These are phyloP conservation scores for Lacanobia oleracea DNA, from an alignment of 2,888 invertebrate genomes.

Conservation along the genomic window DNA sequence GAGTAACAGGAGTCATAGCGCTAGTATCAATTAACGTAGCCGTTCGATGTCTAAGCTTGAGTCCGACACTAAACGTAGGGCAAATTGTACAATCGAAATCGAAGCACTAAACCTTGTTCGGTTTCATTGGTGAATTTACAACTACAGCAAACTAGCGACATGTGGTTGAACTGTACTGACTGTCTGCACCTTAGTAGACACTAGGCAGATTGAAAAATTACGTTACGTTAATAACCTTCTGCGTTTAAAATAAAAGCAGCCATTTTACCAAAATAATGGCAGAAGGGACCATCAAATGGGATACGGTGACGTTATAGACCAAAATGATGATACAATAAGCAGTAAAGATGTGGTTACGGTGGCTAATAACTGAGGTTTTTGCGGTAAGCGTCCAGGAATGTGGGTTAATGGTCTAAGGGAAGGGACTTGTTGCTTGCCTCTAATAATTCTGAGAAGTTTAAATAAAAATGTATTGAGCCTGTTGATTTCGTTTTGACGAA, in stretches of 20 bases:
- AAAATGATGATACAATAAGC: conserved; percentile 21
- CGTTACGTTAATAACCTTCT: background rate
- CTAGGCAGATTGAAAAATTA: background rate
- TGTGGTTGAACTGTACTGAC: too few relatives aligned
- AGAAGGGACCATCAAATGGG: conserved; percentile 10
- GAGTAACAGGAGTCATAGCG: too few relatives aligned
- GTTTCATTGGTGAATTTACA: too few relatives aligned
- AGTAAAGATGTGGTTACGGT: conserved; percentile 19
- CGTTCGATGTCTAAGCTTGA: too few relatives aligned
- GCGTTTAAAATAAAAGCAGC: conserved; percentile 12
- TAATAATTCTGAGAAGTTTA: conserved; percentile 3
- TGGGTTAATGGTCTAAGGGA: conserved; percentile 10
- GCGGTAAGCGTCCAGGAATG: background rate
- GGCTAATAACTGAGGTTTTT: conserved; percentile 28
- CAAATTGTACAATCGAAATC: too few relatives aligned
- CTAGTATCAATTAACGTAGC: too few relatives aligned
- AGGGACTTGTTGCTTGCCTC: conserved; percentile 42
- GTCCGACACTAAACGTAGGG: too few relatives aligned
- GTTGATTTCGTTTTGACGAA: conserved; percentile 11
- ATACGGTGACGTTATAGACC: conserved; percentile 6
- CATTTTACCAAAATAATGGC: conserved; percentile 11
- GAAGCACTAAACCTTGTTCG: too few relatives aligned
- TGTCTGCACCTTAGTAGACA: background rate
- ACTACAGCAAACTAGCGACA: too few relatives aligned
- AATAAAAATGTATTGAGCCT: conserved; percentile 2